phyloP scores from a whole-genome alignment of 30 jellyfish, hydroid and myxozoan genomes.

The Aurelia aurita complex sp. Pacific region DNA sequence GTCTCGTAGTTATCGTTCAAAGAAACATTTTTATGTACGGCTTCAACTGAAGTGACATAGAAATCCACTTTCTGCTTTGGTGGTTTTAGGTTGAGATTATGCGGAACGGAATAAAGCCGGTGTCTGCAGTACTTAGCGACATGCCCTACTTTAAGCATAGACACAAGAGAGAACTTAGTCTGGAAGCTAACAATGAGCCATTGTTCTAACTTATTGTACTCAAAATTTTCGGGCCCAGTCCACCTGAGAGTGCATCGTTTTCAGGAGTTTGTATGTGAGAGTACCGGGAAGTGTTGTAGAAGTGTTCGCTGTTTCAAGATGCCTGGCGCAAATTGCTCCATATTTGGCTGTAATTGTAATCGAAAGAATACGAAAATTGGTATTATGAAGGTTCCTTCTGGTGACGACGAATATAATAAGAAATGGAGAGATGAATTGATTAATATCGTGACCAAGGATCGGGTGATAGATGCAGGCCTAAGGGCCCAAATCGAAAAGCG shows the following conservation, averaged over 20 bases:
- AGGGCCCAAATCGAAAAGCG: constrained; percentile 44
- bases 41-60: no score
- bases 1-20: no score
- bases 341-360: constrained; percentile 48
- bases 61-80: no score
- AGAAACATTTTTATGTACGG: no score
- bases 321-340: constrained; percentile 84
- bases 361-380: constrained; percentile 38
- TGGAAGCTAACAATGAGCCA: constrained; percentile 20
- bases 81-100: no score
- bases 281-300: not conserved
- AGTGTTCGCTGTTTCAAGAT: not conserved
- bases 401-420: constrained; percentile 53
- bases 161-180: constrained; percentile 3
- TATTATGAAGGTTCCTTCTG: constrained; percentile 59
- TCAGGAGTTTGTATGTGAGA: not conserved
- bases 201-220: constrained; percentile 37
- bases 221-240: constrained; percentile 51
- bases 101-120: no score
- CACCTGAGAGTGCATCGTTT: constrained; percentile 42
- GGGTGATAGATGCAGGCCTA: constrained; percentile 55
- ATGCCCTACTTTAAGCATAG: no score
- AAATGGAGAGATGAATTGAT: constrained; percentile 62
- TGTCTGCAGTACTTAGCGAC: no score
- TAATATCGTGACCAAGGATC: constrained; percentile 55